Evolutionary conservation across 37 sponge, comb jelly and placozoan genomes (phyloP).

Genomic region (Spongia lamella): DNA sequence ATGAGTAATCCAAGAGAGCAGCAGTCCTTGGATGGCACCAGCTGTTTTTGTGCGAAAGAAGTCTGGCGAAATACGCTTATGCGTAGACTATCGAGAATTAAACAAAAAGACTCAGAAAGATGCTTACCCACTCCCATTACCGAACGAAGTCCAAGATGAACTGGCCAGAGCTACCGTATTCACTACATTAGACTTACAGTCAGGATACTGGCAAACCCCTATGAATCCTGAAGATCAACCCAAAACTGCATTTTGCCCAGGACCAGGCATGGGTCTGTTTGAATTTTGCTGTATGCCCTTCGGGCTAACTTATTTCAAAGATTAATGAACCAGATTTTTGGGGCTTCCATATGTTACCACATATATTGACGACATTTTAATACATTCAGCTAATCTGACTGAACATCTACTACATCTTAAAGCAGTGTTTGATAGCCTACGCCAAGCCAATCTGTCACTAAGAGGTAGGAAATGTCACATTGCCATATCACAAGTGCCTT

Average conservation of each 20-base stretch:
- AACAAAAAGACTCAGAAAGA: constrained; percentile 3
- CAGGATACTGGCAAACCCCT: constrained; percentile 20
- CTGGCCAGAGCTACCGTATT: neutral
- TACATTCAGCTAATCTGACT: neutral
- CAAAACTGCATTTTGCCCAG: constrained; percentile 34
- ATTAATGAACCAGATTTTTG: constrained; percentile 18
- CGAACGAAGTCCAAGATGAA: constrained; percentile 9
- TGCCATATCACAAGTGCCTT: too few species aligned
- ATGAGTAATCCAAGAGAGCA: neutral
- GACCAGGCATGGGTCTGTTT: constrained; percentile 27
- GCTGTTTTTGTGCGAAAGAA: too few species aligned
- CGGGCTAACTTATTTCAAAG: constrained; percentile 27
- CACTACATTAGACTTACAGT: constrained; percentile 3
- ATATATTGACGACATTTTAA: constrained; percentile 28
- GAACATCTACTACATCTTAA: constrained; percentile 1
- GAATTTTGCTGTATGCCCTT: constrained; percentile 24
- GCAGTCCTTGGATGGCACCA: too few species aligned
- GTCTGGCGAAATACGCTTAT: neutral
- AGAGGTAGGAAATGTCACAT: constrained; percentile 19
- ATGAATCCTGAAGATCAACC: neutral
- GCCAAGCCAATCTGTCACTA: neutral
- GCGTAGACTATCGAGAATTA: neutral
- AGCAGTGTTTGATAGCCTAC: constrained; percentile 16
- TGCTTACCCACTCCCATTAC: constrained; percentile 11
- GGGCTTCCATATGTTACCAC: constrained; percentile 5